Evolutionary conservation across 2,888 invertebrate genomes (phyloP).

Genomic region (Synergus umbraculus): DNA sequence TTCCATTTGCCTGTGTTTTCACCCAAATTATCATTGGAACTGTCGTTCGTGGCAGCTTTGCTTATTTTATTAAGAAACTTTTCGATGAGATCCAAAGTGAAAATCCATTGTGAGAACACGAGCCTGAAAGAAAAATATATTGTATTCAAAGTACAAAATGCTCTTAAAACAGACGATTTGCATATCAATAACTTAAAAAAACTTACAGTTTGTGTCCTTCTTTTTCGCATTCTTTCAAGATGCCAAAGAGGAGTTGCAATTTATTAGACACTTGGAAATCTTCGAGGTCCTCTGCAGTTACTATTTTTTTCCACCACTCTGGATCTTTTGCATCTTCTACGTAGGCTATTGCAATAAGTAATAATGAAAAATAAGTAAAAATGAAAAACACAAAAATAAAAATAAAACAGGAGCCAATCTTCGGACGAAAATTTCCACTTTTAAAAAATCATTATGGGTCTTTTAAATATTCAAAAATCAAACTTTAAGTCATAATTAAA

Average conservation of each 20-base stretch:
- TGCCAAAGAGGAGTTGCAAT: conserved; percentile 63
- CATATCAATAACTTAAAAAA: not conserved
- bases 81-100: conserved; percentile 94
- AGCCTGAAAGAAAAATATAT: conserved; percentile 72
- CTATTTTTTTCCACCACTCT: not conserved
- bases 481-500: too few relatives aligned
- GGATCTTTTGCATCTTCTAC: not conserved
- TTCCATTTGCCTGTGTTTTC: conserved; percentile 84
- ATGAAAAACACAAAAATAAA: not conserved
- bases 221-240: conserved; percentile 5
- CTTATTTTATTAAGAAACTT: conserved; percentile 89
- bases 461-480: too few relatives aligned
- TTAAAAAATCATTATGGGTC: too few relatives aligned
- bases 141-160: too few relatives aligned
- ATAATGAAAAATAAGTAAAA: not conserved
- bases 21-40: conserved; percentile 78
- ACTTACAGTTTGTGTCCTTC: not conserved
- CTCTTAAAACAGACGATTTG: too few relatives aligned
- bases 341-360: not conserved
- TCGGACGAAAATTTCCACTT: too few relatives aligned
- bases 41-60: conserved; percentile 83
- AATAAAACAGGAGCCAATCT: too few relatives aligned
- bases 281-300: not conserved
- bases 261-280: not conserved
- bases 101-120: conserved; percentile 95